These are phyloP conservation scores for Vulpes vulpes DNA, from an alignment of 2,113 vertebrate genomes.

Conservation along the genomic window DNA sequence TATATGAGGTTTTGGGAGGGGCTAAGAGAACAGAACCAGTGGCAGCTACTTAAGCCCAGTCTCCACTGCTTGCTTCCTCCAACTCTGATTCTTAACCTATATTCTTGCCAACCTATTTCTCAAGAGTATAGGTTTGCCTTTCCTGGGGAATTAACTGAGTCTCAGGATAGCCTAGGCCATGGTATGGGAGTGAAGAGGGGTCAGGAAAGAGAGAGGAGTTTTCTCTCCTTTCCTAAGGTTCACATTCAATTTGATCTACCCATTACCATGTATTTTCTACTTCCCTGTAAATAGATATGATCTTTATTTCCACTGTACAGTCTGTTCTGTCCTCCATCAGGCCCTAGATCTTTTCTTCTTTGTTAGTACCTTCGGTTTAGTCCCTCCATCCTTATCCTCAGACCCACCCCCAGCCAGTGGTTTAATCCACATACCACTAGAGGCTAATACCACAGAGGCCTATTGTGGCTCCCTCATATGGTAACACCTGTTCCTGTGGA, in stretches of 20 bases:
- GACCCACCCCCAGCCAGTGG: background rate
- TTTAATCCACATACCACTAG: constrained; percentile 63
- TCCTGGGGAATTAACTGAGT: constrained; percentile 54
- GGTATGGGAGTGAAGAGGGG: background rate
- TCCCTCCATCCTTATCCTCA: background rate
- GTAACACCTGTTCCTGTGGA: constrained; percentile 52
- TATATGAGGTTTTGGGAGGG: constrained; percentile 39
- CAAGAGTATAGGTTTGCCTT: constrained; percentile 66
- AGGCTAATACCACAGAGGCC: constrained; percentile 60
- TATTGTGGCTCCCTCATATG: background rate
- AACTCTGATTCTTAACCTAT: constrained; percentile 65
- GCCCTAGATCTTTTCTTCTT: constrained; percentile 48
- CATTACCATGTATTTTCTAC: constrained; percentile 73
- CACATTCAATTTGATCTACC: constrained; percentile 28
- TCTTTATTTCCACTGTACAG: constrained; percentile 65
- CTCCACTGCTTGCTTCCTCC: constrained; percentile 61
- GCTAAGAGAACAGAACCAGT: constrained; percentile 47
- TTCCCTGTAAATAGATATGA: constrained; percentile 77
- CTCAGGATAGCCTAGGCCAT: constrained; percentile 51
- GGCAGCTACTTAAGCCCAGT: constrained; percentile 65
- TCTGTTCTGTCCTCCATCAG: constrained; percentile 6
- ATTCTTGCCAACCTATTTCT: constrained; percentile 41
- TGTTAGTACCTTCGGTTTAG: constrained; percentile 55
- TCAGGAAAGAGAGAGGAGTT: constrained; percentile 43
- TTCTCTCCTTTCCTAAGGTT: constrained; percentile 63